A percentile compares a stretch with the other conserved stretches of the same genome.
Conservation (phyloP, 2,888 invertebrate species). For the Platycnemis pennipes region DNA sequence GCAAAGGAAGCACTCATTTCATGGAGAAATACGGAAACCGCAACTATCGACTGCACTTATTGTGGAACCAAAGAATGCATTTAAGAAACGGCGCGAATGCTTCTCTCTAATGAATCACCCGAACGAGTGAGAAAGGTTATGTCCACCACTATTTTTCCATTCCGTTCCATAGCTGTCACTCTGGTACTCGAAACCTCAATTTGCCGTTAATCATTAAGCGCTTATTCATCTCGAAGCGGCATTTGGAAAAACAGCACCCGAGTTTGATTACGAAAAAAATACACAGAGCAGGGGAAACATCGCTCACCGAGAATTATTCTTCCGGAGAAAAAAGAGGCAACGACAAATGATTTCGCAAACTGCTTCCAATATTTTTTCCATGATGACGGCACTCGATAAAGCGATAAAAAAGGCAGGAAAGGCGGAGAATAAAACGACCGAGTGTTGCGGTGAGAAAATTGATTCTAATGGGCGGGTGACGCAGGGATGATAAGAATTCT, state of each 20-base stretch:
- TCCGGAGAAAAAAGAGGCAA: not conserved
- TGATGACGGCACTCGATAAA: constrained; percentile 32
- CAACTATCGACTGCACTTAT: too few species aligned
- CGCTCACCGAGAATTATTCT: constrained; percentile 21
- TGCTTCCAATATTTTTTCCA: constrained; percentile 19
- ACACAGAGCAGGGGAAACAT: not conserved
- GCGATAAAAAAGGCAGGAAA: not conserved
- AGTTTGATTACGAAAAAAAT: not conserved
- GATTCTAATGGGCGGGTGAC: not conserved
- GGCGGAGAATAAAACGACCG: not conserved
- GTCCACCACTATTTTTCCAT: not conserved
- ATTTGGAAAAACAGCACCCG: not conserved
- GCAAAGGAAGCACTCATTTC: too few species aligned
- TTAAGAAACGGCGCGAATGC: not conserved
- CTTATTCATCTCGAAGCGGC: not conserved
- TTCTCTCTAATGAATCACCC: not conserved
- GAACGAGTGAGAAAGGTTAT: not conserved
- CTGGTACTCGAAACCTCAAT: constrained; percentile 25
- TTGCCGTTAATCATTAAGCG: not conserved
- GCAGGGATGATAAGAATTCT: not conserved
- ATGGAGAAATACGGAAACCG: too few species aligned
- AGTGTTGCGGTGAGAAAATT: constrained; percentile 17
- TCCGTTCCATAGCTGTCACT: constrained; percentile 29
- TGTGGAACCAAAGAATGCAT: not conserved
- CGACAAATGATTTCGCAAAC: constrained; percentile 22